Base-by-base conservation (phyloP, 2,797 vertebrate genomes). In the Chelonia mydas region DNA sequence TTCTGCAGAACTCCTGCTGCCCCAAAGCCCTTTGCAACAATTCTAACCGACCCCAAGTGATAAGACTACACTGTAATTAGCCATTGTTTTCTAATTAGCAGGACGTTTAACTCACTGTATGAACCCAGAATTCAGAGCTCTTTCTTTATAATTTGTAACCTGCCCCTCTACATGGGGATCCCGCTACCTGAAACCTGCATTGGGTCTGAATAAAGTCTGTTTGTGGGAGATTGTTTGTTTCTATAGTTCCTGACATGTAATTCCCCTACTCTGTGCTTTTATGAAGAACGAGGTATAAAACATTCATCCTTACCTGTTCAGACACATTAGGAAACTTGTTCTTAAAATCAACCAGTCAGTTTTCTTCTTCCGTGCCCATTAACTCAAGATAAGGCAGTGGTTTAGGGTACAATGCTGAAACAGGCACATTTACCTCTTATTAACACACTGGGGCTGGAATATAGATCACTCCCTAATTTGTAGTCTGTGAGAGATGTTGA, bases 31-130 rank as follows among this genome's bases (percentile, higher is more conserved):
- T 28, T 59, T 19, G 51, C n/a, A 8, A 15, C 11, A 27, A 23
- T 3, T 31, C 28, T 1, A 1, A 11, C 3, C 7, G 11, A 5
- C 37, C 7, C 28, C 19, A 25, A 25, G 8, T 10, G 51, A 15
- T 17, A 41, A 47, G 2, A 23, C 5, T 5, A 7, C 57, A 9
- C n/a, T 76, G 12, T 74, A 31, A 54, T 31, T 45, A 74, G 27
- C 37, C 37, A 33, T 37, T 47, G 68, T 28, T 13, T 57, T 11
- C 11, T 21, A 57, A 77, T 72, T 27, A 31, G 4, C 31, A 6
- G 5, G 9, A 31, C 51, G 27, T 11, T n/a, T 33, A n/a, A 53
- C 55, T 41, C 25, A 54, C 9, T 21, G 49, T 68, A 27, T 45
- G 68, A 76, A 76, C 51, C 37, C 12, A 37, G 55, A 28, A 16